Conservation (phyloP, 2,113 vertebrate genomes). For the Lagopus leucura region DNA sequence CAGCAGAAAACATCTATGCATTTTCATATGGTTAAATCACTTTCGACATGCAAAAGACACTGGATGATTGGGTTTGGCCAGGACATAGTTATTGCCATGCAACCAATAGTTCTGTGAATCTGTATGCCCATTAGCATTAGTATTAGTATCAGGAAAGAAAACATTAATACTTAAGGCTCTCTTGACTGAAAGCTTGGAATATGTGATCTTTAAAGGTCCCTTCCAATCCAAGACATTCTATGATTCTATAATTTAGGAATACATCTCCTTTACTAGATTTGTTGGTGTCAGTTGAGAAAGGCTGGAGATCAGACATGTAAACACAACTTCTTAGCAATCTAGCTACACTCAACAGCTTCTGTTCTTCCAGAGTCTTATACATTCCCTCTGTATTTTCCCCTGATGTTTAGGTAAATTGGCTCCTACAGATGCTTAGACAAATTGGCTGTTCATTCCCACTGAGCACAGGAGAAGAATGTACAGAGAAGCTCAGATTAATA, state of each 20-base stretch:
- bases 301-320: constrained; percentile 9
- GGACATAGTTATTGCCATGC: neutral
- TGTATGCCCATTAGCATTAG: neutral
- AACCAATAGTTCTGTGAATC: neutral
- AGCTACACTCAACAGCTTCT: neutral
- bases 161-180: neutral
- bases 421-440: neutral
- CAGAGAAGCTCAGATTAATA: neutral
- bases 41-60: neutral
- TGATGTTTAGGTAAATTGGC: neutral
- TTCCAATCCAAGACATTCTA: neutral
- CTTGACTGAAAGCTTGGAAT: neutral
- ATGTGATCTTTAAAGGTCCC: neutral
- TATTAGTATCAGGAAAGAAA: neutral
- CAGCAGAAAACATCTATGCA: neutral
- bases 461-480: neutral
- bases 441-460: neutral
- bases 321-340: neutral
- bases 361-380: neutral
- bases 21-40: neutral
- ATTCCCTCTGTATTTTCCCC: neutral
- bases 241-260: neutral
- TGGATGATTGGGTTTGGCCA: neutral
- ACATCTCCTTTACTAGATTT: neutral
- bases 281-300: neutral